Evolutionary conservation across 2,797 vertebrate genomes (phyloP).

Genomic region (Danionella dracula): DNA sequence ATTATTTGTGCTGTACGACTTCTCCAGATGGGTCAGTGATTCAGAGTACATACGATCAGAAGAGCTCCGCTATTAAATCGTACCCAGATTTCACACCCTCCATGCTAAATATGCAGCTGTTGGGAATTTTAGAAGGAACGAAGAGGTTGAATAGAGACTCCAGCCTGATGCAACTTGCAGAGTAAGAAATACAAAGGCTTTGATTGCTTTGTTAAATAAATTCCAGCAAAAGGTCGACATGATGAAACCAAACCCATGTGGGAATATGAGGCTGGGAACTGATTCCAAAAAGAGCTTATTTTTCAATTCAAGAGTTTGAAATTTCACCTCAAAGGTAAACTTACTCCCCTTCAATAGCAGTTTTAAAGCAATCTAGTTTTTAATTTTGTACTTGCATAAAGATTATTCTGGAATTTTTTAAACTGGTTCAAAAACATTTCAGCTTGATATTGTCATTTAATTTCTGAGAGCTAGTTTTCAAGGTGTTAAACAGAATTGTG

Average conservation of each 20-base stretch:
- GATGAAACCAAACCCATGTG: slow-evolving; percentile 7
- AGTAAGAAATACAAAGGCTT: slow-evolving; percentile 23
- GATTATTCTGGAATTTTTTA: too few species aligned
- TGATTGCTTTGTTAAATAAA: slow-evolving; percentile 26
- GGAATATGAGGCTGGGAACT: too few species aligned
- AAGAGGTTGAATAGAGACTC: slow-evolving; percentile 4
- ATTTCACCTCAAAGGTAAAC: too few species aligned
- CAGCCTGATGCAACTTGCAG: slow-evolving; percentile 9
- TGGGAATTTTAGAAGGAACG: slow-evolving; percentile 13
- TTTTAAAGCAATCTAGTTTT: too few species aligned
- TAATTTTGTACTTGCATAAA: too few species aligned
- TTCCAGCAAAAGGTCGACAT: slow-evolving; percentile 19
- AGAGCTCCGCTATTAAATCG: slow-evolving; percentile 28
- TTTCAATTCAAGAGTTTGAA: too few species aligned
- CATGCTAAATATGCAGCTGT: slow-evolving; percentile 32
- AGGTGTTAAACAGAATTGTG: too few species aligned
- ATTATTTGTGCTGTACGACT: slow-evolving; percentile 26
- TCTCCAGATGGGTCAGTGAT: slow-evolving; percentile 33
- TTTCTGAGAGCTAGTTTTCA: too few species aligned
- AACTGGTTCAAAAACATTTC: too few species aligned
- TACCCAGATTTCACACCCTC: slow-evolving; percentile 31
- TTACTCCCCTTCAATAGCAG: too few species aligned
- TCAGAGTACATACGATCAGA: slow-evolving; percentile 14
- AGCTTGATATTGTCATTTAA: too few species aligned
- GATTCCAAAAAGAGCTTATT: too few species aligned